Conservation (phyloP, 2,888 invertebrate genomes). For the Heteromurus nitidus region DNA sequence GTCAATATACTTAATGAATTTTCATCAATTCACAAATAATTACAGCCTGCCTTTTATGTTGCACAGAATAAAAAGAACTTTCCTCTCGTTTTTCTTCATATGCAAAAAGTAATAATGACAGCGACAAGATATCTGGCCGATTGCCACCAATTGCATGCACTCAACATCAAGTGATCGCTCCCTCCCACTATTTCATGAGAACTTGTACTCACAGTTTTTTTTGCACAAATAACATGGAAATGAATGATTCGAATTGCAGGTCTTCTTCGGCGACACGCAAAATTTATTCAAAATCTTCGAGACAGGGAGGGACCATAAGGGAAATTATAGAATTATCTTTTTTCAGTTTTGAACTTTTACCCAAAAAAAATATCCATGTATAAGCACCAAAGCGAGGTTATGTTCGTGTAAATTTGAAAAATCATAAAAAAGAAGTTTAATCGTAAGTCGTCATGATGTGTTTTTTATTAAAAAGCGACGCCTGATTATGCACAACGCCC, state of each 20-base stretch:
- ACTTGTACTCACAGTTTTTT: conserved; percentile 3
- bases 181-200: conserved; percentile 34
- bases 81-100: not conserved
- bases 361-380: no score
- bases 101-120: conserved; percentile 4
- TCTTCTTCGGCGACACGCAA: conserved; percentile 1
- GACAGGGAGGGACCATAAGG: conserved; percentile 19
- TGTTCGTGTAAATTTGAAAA: no score
- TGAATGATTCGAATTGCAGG: not conserved
- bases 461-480: no score
- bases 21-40: conserved; percentile 41
- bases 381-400: no score
- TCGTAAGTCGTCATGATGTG: no score
- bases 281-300: not conserved
- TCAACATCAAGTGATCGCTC: conserved; percentile 18
- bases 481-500: no score
- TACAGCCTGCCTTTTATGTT: conserved; percentile 10
- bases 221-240: no score
- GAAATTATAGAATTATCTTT: no score
- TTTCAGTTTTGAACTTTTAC: no score
- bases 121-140: conserved; percentile 23
- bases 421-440: no score
- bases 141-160: conserved; percentile 37
- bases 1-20: conserved; percentile 31
- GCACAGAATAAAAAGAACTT: not conserved